Evolutionary conservation across 2,797 vertebrate species (phyloP).

Genomic region (Anguilla megastoma): DNA sequence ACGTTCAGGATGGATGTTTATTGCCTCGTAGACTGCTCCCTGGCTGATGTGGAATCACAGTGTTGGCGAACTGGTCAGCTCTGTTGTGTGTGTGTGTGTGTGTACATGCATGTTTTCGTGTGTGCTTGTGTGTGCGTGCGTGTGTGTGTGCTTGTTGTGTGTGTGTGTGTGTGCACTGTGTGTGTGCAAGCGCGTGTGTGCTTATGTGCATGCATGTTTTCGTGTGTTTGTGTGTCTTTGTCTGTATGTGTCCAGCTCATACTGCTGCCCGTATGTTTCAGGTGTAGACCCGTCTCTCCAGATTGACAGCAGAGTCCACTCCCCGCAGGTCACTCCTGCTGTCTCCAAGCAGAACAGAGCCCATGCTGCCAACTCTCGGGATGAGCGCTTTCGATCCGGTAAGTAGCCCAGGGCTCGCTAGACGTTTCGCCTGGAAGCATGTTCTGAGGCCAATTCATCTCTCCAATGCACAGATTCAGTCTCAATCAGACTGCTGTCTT

Average conservation of each 20-base stretch:
- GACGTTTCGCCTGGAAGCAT: no score
- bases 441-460: background rate
- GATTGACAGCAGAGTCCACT: constrained; percentile 78
- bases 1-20: background rate
- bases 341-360: constrained; percentile 81
- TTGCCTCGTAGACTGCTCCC: background rate
- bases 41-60: background rate
- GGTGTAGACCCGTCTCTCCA: constrained; percentile 90
- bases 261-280: constrained; percentile 51
- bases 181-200: no score
- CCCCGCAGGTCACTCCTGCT: constrained; percentile 68
- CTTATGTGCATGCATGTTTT: background rate
- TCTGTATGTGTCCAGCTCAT: background rate
- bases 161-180: no score
- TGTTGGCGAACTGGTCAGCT: background rate
- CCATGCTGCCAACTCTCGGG: constrained; percentile 80
- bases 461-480: no score
- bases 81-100: background rate
- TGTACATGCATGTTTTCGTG: no score
- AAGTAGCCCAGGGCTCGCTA: constrained; percentile 42
- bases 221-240: background rate
- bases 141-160: no score
- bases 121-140: no score
- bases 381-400: constrained; percentile 96
- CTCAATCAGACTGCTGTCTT: no score